Evolutionary conservation across 2,797 vertebrate genomes (phyloP).

Genomic region (Spheniscus humboldti): DNA sequence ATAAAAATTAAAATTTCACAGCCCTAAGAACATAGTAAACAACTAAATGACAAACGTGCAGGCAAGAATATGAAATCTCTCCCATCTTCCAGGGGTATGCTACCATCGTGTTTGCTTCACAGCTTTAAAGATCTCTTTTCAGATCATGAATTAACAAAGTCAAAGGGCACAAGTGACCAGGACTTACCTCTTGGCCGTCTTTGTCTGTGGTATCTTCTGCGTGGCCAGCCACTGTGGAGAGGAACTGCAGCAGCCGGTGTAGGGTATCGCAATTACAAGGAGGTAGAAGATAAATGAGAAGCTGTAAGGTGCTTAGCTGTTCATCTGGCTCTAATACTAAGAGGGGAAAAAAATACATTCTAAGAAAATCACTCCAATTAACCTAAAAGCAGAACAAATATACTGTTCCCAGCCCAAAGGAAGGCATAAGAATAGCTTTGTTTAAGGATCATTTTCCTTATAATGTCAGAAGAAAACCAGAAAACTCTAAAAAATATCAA

Average conservation of each 20-base stretch:
- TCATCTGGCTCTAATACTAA: constrained; percentile 87
- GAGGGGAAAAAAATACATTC: constrained; percentile 32
- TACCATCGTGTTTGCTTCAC: background rate
- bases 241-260: constrained; percentile 89
- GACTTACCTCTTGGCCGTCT: constrained; percentile 84
- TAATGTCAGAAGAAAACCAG: background rate
- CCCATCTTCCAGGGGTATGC: background rate
- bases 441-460: background rate
- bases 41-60: background rate
- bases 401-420: background rate
- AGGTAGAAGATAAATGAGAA: constrained; percentile 94
- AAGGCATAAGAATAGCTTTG: background rate
- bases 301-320: constrained; percentile 85
- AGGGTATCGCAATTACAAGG: constrained; percentile 97
- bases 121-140: background rate
- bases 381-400: constrained; percentile 23
- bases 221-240: constrained; percentile 88
- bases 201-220: constrained; percentile 82
- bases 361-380: constrained; percentile 48
- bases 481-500: background rate
- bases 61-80: background rate
- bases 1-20: background rate
- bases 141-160: background rate
- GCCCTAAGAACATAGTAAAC: background rate
- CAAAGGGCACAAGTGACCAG: background rate